Base-by-base conservation (phyloP, 64 coral and sea anemone genomes). In the Catalaphyllia jardinei region DNA sequence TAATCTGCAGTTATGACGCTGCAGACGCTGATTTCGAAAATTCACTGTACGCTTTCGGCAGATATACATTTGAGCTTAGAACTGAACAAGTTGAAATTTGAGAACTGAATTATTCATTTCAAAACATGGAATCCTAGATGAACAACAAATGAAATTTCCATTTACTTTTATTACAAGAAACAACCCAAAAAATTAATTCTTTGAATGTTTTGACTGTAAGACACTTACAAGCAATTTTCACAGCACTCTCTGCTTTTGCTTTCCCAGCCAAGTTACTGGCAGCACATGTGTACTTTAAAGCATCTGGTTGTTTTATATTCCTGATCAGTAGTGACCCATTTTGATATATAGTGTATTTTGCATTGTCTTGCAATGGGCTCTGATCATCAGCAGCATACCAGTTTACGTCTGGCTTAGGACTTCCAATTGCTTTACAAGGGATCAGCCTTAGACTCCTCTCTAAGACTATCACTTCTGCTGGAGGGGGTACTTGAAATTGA, bases 161-260 rank as follows among this genome's bases (percentile, higher is more conserved):
- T 13, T 15, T 57, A 46, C 42, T 46, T 46, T 46, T 46, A 46
- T 46, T 46, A 46, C 42, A 46, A 46, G 42, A 8, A 57, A 57
- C 15, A 57, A 57, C 15, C 15, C 54, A 57, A 15, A 57, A 57
- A 57, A 57, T 57, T 10, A 57, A 16, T 57, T 7, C 15, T 57
- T 57, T 7, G 15, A 57, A 57, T 57, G 54, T 57, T 57, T 57
- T 57, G 54, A 16, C 54, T 57, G 54, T 15, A 57, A 57, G 54
- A 57, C 13, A 94, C 92, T 98, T 83, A 98, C 95, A 91, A 76
- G 95, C 92, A 52, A 91, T 33, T 85, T 60, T 77, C 46, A 97
- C 76, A 13, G 0, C 6, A 17, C 7, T 87, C 6, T 92, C 92
- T 50, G 69, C 78, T 1, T 10, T 46, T 31, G 31, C 39, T 30